Evolutionary conservation across 2,888 invertebrate genomes (phyloP).

Genomic region (Camponotus fellah): DNA sequence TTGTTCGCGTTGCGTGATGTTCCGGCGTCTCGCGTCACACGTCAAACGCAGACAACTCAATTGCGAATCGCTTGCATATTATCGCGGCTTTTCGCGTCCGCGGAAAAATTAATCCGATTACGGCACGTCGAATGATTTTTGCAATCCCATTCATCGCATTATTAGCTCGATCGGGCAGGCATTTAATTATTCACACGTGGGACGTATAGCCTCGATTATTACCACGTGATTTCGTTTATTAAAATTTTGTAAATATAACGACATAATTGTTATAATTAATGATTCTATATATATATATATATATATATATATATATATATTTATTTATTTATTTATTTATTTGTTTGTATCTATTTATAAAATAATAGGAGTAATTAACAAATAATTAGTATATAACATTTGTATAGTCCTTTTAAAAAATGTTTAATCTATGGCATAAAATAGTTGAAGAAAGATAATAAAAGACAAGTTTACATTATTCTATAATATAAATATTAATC

Average conservation of each 20-base stretch:
- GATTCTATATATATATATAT: too few relatives aligned
- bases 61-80: conserved; percentile 1
- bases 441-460: not conserved
- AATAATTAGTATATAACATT: not conserved
- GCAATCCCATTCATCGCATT: conserved; percentile 44
- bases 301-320: not conserved
- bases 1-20: not conserved
- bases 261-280: not conserved
- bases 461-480: not conserved
- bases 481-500: not conserved
- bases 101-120: conserved; percentile 67
- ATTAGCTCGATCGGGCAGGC: conserved; percentile 60
- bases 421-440: not conserved
- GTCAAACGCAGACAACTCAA: conserved; percentile 46
- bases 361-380: not conserved
- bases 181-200: conserved; percentile 60
- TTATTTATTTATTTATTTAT: too few relatives aligned
- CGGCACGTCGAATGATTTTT: conserved; percentile 58
- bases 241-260: not conserved
- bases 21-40: not conserved
- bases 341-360: not conserved
- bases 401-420: not conserved
- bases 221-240: not conserved
- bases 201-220: not conserved
- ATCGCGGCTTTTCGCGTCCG: conserved; percentile 11